A percentile compares a stretch with the other conserved stretches of the same genome.
These are phyloP conservation scores for Ostrea edulis DNA, from an alignment of 1,140 invertebrate genomes.

Conservation along the genomic window DNA sequence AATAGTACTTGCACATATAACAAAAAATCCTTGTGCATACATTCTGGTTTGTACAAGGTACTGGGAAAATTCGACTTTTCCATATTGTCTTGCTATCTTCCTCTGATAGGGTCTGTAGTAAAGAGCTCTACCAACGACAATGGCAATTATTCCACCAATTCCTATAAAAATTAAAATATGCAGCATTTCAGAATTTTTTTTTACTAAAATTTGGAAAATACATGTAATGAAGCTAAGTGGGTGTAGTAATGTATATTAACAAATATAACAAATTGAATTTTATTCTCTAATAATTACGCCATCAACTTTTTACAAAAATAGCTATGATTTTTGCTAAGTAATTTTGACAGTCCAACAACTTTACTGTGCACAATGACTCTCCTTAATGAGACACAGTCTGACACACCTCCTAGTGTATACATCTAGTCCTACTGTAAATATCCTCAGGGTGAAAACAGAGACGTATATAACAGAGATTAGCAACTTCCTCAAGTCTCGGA, in stretches of 20 bases:
- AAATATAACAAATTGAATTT: background rate
- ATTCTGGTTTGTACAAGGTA: conserved; percentile 5
- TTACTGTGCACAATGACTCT: no score
- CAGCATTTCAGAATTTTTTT: background rate
- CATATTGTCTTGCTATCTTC: background rate
- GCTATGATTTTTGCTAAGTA: no score
- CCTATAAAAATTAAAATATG: background rate
- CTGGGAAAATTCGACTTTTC: background rate
- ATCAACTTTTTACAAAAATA: no score
- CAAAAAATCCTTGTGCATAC: conserved; percentile 10
- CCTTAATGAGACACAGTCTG: no score
- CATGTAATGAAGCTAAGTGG: background rate
- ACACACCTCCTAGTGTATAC: no score
- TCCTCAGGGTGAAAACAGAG: no score
- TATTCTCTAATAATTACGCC: background rate
- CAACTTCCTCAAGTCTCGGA: no score
- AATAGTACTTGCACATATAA: background rate
- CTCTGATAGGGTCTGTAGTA: background rate
- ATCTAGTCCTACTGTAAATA: no score
- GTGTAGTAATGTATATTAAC: background rate
- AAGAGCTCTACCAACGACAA: conserved; percentile 20
- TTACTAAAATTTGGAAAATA: background rate
- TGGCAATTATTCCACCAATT: background rate
- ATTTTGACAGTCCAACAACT: no score
- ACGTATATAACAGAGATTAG: no score